Base-by-base conservation (phyloP, 2,888 invertebrate species). In the Agrotis segetum region DNA sequence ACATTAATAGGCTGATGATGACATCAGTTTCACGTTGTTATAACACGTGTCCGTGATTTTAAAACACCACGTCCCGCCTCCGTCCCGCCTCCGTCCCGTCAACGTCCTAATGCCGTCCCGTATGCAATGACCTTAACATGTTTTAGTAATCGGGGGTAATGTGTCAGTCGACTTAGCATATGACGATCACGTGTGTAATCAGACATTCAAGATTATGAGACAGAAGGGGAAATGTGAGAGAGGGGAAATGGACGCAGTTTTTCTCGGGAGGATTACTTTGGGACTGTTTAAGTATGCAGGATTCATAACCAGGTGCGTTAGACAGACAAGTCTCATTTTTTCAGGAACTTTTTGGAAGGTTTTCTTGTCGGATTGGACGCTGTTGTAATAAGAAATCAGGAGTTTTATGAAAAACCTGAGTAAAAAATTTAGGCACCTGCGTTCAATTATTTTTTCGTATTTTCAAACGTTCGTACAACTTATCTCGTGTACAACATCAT, bases 71-170 rank as follows among this genome's bases (percentile, higher is more conserved):
- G 34, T 34, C 4, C 34, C 7, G 34, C 7, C 6, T 34, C 6
- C n/a, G n/a, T n/a, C n/a, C 29, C 29, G 29, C 6, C 29, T 34
- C 6, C 34, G 40, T 40, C 40, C 40, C 40, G 40, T 40, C 40
- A 40, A 9, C 11, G 11, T 40, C 40, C 40, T 11, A 40, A 40
- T 9, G 11, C 9, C 40, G 40, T 40, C 1, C 40, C 40, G 11
- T 40, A 40, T 40, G 40, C 40, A 40, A 40, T 40, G 40, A 40
- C 11, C 40, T 40, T 40, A 40, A 62, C 82, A 70, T 78, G 70
- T 71, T 78, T 80, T 68, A 77, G 68, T 78, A 74, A n/a, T 74
- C 65, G 79, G 24, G 61, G 68, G 66, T 79, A 78, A 82, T 73
- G 82, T 63, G 67, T 24, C 64, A 46, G 50, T 53, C 50, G 44